Conservation (phyloP, 2,113 vertebrate species). For the Istiophorus platypterus region DNA sequence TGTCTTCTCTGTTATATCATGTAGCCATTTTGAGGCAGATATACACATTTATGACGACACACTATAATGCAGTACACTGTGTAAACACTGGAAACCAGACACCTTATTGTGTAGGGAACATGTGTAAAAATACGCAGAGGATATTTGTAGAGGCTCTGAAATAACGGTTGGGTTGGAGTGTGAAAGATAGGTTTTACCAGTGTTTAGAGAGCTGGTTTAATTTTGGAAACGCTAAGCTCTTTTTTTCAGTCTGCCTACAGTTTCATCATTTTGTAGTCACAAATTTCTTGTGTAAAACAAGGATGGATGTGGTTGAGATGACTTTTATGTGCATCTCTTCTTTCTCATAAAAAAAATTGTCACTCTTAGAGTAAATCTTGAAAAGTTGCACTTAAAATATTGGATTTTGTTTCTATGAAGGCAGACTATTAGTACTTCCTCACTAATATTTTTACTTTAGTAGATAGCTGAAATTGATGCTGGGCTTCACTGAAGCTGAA, state of each 20-base stretch:
- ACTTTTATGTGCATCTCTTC: slow-evolving; percentile 49
- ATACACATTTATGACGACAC: slow-evolving; percentile 47
- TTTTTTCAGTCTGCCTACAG: slow-evolving; percentile 21
- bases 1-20: background rate
- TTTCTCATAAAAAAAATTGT: slow-evolving; percentile 32
- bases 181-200: slow-evolving; percentile 66
- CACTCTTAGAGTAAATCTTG: slow-evolving; percentile 31
- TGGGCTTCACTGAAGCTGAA: background rate
- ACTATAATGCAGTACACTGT: slow-evolving; percentile 26
- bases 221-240: slow-evolving; percentile 51
- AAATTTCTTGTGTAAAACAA: slow-evolving; percentile 29
- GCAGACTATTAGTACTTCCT: background rate
- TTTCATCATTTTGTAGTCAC: slow-evolving; percentile 29
- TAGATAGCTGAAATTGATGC: background rate
- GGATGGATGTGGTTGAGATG: slow-evolving; percentile 17
- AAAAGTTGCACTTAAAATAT: background rate
- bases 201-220: slow-evolving; percentile 57
- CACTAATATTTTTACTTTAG: background rate
- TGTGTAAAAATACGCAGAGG: slow-evolving; percentile 68
- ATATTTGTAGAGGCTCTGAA: slow-evolving; percentile 56
- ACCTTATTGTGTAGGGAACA: slow-evolving; percentile 60
- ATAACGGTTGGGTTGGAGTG: slow-evolving; percentile 47
- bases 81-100: slow-evolving; percentile 73
- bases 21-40: slow-evolving; percentile 37
- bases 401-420: too few relatives aligned